Evolutionary conservation across 1,140 invertebrate species (phyloP).

Genomic region (Temnothorax curvispinosus): DNA sequence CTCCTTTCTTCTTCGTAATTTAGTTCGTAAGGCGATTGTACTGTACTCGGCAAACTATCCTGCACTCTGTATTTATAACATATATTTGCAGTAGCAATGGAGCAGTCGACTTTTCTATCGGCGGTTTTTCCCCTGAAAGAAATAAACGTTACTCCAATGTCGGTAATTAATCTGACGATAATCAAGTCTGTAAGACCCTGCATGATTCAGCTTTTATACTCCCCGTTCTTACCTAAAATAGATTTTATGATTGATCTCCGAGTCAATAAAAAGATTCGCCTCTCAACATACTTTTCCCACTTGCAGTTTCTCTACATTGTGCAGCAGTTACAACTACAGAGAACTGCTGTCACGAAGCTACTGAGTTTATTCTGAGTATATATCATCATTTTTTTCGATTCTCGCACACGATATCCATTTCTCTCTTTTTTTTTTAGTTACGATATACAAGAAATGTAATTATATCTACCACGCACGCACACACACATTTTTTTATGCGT

Average conservation of each 20-base stretch:
- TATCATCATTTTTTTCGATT: background rate
- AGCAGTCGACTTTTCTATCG: background rate
- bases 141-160: background rate
- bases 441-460: conserved; percentile 50
- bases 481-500: conserved; percentile 27
- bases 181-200: background rate
- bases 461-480: conserved; percentile 16
- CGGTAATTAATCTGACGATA: background rate
- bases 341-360: conserved; percentile 13
- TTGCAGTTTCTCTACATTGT: background rate
- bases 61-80: background rate
- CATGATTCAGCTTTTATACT: background rate
- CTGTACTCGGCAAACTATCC: background rate
- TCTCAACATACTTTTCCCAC: conserved; percentile 5
- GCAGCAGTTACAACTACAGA: background rate
- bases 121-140: background rate
- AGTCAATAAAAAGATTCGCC: conserved; percentile 10
- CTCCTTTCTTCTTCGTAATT: background rate
- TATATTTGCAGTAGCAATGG: background rate
- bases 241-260: conserved; percentile 3
- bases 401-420: background rate
- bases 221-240: background rate
- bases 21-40: background rate
- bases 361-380: conserved; percentile 28
- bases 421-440: conserved; percentile 17